A percentile compares a stretch with the other conserved stretches of the same genome.
phyloP scores from a whole-genome alignment of 2,797 vertebrate species.

The Platyrinchus mystaceus region DNA sequence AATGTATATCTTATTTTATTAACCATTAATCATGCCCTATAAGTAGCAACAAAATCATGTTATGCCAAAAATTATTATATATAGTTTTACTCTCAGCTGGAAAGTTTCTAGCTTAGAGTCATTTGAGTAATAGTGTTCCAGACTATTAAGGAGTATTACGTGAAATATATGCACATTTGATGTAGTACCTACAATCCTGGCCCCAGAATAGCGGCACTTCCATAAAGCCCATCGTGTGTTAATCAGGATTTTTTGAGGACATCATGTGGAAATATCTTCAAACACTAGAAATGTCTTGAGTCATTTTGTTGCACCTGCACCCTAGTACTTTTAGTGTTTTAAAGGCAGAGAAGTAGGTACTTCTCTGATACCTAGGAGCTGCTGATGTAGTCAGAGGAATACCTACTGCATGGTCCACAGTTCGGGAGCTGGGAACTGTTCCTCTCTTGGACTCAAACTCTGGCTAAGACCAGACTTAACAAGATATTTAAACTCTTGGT shows the following conservation, averaged over 20 bases:
- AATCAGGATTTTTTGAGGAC: neutral
- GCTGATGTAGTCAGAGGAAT: fast-evolving
- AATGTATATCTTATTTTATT: slow-evolving; percentile 52
- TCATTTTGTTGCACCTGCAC: neutral
- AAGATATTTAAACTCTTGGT: neutral
- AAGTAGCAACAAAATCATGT: slow-evolving; percentile 30
- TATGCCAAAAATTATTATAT: neutral
- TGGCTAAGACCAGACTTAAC: neutral
- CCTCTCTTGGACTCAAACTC: neutral
- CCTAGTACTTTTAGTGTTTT: neutral
- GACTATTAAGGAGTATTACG: neutral
- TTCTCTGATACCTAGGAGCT: neutral
- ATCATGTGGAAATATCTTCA: neutral
- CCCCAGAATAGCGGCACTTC: neutral
- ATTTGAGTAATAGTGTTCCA: neutral
- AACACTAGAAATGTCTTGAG: neutral
- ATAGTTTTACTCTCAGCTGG: neutral
- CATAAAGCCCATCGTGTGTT: neutral
- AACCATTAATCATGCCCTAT: slow-evolving; percentile 15
- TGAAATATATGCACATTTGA: neutral
- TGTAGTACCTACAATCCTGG: neutral
- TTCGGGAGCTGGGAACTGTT: neutral
- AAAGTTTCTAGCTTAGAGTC: neutral
- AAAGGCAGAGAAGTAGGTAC: neutral
- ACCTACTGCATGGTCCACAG: neutral